Percentiles rank a stretch among this genome's conserved stretches.
These are phyloP conservation scores for Cetoscarus ocellatus DNA, from an alignment of 2,797 vertebrate species.

Conservation along the genomic window DNA sequence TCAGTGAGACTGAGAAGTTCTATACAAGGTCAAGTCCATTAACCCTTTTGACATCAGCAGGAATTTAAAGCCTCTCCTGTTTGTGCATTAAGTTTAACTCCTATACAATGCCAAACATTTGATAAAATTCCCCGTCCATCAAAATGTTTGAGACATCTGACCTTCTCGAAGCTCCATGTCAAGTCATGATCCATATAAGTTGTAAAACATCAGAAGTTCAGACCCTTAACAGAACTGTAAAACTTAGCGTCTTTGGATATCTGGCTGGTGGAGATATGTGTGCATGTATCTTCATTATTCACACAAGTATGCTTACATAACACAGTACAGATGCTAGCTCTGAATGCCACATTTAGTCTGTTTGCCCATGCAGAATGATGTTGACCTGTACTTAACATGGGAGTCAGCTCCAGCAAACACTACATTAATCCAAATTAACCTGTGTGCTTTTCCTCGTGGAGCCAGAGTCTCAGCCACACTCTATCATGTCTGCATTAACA, in stretches of 20 bases:
- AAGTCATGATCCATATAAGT: too few species aligned
- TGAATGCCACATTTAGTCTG: slow-evolving; percentile 24
- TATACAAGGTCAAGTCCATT: too few species aligned
- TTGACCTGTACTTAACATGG: slow-evolving; percentile 47
- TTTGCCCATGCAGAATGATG: slow-evolving; percentile 29
- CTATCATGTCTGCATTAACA: slow-evolving; percentile 28
- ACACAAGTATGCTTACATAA: neutral
- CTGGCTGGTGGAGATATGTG: neutral
- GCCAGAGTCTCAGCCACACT: slow-evolving; percentile 9
- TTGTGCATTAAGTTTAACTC: too few species aligned
- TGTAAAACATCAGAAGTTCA: too few species aligned
- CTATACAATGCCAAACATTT: too few species aligned
- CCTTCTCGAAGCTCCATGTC: too few species aligned
- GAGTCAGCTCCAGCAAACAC: slow-evolving; percentile 17
- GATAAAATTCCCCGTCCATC: too few species aligned
- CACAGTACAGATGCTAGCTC: neutral
- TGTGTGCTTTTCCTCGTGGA: slow-evolving; percentile 20
- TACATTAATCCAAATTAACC: slow-evolving; percentile 57
- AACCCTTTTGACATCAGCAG: too few species aligned
- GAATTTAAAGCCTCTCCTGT: too few species aligned
- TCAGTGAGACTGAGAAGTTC: too few species aligned
- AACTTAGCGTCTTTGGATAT: neutral
- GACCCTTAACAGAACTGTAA: too few species aligned
- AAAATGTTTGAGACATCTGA: too few species aligned
- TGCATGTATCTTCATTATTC: neutral